phyloP scores from a whole-genome alignment of 2,797 vertebrate genomes.

The Characodon lateralis region DNA sequence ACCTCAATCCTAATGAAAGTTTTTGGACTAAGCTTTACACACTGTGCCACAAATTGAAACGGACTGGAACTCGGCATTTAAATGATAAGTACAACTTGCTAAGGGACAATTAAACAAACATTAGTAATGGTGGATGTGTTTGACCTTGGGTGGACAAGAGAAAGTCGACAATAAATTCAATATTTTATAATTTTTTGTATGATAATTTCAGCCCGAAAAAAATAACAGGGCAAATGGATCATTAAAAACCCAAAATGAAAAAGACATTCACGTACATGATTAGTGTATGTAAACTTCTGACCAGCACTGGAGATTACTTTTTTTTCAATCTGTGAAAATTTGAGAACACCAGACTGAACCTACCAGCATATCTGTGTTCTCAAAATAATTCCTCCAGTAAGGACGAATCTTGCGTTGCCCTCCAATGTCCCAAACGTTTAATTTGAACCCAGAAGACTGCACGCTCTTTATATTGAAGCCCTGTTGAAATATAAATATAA shows the following conservation, averaged over 20 bases:
- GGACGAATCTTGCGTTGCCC: slow-evolving; percentile 86
- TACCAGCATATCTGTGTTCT: slow-evolving; percentile 87
- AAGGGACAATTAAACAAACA: not conserved
- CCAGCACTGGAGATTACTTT: not conserved
- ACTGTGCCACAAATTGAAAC: not conserved
- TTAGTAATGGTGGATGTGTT: not conserved
- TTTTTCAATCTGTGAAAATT: not conserved
- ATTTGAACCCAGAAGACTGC: slow-evolving; percentile 84
- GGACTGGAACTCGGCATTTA: not conserved
- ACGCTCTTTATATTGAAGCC: slow-evolving; percentile 89
- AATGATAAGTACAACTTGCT: not conserved
- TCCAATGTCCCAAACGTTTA: slow-evolving; percentile 89
- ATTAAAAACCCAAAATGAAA: not conserved
- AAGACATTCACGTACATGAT: not conserved
- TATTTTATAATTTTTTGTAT: not conserved
- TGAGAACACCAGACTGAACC: slow-evolving; percentile 41
- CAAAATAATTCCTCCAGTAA: slow-evolving; percentile 88
- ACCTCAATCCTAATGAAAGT: not conserved
- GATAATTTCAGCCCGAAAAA: not conserved
- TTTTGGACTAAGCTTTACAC: not conserved
- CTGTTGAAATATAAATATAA: slow-evolving; percentile 57
- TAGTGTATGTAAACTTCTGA: not conserved
- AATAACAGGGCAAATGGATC: not conserved
- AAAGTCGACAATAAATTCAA: not conserved
- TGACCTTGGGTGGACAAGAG: not conserved